phyloP scores from a whole-genome alignment of 2,113 vertebrate species.

The Cricetomys ansorgei region DNA sequence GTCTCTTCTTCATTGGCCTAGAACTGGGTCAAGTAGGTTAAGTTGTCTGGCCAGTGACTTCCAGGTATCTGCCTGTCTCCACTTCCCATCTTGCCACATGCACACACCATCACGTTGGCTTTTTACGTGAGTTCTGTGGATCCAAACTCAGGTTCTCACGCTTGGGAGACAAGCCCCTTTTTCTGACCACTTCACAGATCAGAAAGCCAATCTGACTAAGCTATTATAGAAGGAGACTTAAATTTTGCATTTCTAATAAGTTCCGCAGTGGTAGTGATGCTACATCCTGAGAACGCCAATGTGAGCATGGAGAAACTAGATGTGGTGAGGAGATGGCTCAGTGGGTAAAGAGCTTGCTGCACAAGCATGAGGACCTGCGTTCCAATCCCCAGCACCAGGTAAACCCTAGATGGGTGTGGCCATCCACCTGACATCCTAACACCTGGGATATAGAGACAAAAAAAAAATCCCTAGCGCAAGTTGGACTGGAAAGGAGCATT shows the following conservation, averaged over 20 bases:
- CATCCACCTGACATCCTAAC: neutral
- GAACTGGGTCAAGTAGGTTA: neutral
- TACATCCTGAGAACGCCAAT: accelerated
- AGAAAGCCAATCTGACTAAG: neutral
- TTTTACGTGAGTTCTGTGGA: neutral
- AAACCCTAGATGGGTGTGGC: neutral
- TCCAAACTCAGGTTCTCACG: neutral
- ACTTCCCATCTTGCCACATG: neutral
- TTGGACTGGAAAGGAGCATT: too few species aligned
- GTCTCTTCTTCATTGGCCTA: neutral
- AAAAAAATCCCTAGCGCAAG: neutral
- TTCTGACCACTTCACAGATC: neutral
- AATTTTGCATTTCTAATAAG: neutral
- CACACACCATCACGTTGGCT: neutral
- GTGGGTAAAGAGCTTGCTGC: neutral
- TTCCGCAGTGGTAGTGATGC: accelerated
- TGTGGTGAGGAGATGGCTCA: neutral
- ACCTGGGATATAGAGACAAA: neutral
- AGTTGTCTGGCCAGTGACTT: neutral
- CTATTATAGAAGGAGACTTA: neutral
- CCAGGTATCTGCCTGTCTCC: neutral
- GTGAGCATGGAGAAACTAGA: neutral
- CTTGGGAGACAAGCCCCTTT: neutral
- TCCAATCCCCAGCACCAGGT: neutral
- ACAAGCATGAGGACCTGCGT: neutral